Percentiles rank a stretch among this genome's conserved stretches.
Conservation (phyloP, 2,797 vertebrate genomes). For the Euthynnus affinis region DNA sequence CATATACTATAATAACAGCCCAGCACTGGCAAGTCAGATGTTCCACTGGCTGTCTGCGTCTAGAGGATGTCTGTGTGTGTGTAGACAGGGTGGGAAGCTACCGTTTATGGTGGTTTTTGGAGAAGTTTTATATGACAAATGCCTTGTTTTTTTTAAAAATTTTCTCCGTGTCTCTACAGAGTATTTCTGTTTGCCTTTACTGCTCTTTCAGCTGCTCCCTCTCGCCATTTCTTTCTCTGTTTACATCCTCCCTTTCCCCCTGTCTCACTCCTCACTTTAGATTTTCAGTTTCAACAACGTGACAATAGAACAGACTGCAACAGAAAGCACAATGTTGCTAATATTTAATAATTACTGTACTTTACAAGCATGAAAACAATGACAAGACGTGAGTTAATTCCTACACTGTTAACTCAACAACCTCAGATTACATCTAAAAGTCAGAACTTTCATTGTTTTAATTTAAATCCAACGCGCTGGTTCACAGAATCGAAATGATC, state of each 20-base stretch:
- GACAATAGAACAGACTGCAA: background rate
- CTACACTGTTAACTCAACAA: background rate
- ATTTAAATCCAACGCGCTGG: background rate
- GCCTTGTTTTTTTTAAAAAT: background rate
- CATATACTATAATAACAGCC: conserved; percentile 49
- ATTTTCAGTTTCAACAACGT: too few relatives aligned
- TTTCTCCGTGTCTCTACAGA: background rate
- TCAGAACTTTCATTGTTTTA: background rate
- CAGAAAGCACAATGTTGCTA: background rate
- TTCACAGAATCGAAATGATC: background rate
- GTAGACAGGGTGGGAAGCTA: conserved; percentile 50
- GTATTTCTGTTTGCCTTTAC: conserved; percentile 3
- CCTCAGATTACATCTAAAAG: background rate
- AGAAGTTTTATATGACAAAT: conserved; percentile 31
- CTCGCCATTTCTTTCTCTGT: background rate
- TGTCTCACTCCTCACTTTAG: too few relatives aligned
- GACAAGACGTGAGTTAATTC: background rate
- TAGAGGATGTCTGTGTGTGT: conserved; percentile 14
- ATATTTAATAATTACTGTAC: background rate
- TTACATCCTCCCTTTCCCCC: background rate
- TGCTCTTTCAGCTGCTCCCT: background rate
- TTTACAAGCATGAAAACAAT: too few relatives aligned
- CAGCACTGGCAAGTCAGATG: conserved; percentile 50
- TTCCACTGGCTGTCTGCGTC: conserved; percentile 61
- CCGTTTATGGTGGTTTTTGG: conserved; percentile 60